Percentiles rank a stretch among this genome's conserved stretches.
These are phyloP conservation scores for Drosophila neutralis DNA, from an alignment of 2,888 invertebrate genomes.

Conservation along the genomic window DNA sequence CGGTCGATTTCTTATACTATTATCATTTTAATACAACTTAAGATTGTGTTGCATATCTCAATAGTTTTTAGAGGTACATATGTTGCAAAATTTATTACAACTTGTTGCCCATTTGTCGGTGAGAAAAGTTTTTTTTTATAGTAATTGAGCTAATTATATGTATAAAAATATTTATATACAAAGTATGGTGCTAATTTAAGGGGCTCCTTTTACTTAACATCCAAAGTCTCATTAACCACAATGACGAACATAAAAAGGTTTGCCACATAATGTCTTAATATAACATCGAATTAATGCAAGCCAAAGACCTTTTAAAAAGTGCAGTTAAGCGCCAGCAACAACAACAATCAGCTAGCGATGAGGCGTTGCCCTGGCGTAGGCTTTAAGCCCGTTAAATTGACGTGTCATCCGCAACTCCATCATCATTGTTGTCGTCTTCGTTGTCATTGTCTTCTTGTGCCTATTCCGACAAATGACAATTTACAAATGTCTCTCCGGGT, in stretches of 20 bases:
- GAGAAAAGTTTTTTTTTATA: neutral
- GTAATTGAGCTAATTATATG: neutral
- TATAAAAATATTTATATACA: neutral
- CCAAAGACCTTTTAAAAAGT: constrained; percentile 59
- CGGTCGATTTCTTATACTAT: neutral
- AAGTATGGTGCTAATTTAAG: neutral
- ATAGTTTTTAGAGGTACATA: neutral
- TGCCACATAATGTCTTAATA: constrained; percentile 35
- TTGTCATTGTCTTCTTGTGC: constrained; percentile 21
- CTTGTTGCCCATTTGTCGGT: neutral
- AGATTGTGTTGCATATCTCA: neutral
- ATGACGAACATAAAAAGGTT: constrained; percentile 11
- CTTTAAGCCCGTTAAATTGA: constrained; percentile 30
- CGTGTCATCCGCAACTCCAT: constrained; percentile 45
- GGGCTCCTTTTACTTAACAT: neutral
- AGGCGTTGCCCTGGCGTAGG: constrained; percentile 62
- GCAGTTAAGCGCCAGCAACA: constrained; percentile 41
- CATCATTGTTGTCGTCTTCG: constrained; percentile 27
- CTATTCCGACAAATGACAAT: constrained; percentile 66
- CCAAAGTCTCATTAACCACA: neutral
- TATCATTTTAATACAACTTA: neutral
- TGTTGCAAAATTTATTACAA: neutral
- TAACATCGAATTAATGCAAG: constrained; percentile 32
- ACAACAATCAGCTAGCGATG: constrained; percentile 17
- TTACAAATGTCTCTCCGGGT: constrained; percentile 69